Percentiles rank a stretch among this genome's conserved stretches.
Evolutionary conservation across 2,888 invertebrate species (phyloP).

Genomic region (Platycnemis pennipes): DNA sequence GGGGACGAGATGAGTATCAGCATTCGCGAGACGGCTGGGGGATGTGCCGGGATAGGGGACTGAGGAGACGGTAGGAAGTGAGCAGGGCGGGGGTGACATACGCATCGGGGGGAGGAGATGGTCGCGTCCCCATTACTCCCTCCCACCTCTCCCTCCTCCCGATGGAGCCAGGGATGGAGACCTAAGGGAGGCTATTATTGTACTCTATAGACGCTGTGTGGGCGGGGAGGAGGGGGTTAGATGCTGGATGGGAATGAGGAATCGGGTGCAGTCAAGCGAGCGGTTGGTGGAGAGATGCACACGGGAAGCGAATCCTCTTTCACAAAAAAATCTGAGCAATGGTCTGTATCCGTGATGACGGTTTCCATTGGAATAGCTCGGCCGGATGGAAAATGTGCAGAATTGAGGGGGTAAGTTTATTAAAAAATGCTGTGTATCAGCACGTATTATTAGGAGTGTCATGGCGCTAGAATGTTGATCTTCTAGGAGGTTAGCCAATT

Average conservation of each 20-base stretch:
- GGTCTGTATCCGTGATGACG: background rate
- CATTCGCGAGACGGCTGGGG: slow-evolving; percentile 48
- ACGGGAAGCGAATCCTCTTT: background rate
- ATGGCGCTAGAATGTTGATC: too few relatives aligned
- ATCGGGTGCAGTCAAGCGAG: slow-evolving; percentile 38
- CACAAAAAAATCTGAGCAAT: background rate
- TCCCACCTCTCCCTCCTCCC: background rate
- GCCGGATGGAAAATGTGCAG: slow-evolving; percentile 18
- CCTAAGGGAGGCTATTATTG: background rate
- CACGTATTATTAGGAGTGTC: too few relatives aligned
- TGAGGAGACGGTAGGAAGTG: slow-evolving; percentile 7
- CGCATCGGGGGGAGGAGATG: background rate
- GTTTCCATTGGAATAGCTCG: slow-evolving; percentile 30
- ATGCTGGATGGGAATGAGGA: background rate
- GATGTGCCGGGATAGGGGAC: slow-evolving; percentile 14
- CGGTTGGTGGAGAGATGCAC: background rate
- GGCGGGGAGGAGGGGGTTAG: background rate
- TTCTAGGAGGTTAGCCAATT: too few relatives aligned
- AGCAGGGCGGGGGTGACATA: background rate
- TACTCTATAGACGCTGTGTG: background rate
- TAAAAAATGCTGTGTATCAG: too few relatives aligned
- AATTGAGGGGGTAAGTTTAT: background rate
- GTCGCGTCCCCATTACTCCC: slow-evolving; percentile 19
- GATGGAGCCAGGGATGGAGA: background rate
- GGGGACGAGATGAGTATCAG: slow-evolving; percentile 54